phyloP scores from a whole-genome alignment of 2,888 invertebrate genomes.

The Sminthurinus aureus region DNA sequence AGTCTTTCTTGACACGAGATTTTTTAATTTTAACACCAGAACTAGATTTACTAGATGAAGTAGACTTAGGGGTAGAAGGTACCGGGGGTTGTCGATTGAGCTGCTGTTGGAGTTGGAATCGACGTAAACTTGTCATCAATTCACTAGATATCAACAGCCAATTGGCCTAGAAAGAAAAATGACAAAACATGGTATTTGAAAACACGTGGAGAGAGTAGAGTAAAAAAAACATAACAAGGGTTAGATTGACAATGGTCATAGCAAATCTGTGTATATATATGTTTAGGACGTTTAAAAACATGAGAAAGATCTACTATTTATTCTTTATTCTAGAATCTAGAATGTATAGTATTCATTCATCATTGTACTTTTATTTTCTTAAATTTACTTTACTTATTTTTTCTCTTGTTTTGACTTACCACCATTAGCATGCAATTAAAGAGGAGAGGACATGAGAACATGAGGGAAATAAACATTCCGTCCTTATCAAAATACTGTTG shows the following conservation, averaged over 20 bases:
- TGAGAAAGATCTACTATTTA: too few relatives aligned
- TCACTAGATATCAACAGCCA: constrained; percentile 91
- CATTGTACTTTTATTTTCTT: too few relatives aligned
- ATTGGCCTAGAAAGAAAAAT: constrained; percentile 63
- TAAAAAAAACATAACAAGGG: background rate
- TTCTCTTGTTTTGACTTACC: too few relatives aligned
- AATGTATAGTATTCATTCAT: too few relatives aligned
- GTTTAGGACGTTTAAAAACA: too few relatives aligned
- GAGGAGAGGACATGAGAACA: constrained; percentile 91
- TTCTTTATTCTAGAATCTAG: too few relatives aligned
- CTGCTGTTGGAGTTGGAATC: constrained; percentile 71
- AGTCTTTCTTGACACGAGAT: constrained; percentile 23
- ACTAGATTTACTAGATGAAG: background rate
- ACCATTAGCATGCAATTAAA: constrained; percentile 93
- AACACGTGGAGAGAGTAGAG: background rate
- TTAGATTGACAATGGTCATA: too few relatives aligned
- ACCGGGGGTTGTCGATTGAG: background rate
- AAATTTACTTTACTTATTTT: too few relatives aligned
- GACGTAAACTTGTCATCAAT: constrained; percentile 84
- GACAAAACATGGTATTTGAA: background rate
- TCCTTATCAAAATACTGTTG: constrained; percentile 95
- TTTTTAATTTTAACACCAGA: constrained; percentile 17
- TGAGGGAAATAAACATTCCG: constrained; percentile 91
- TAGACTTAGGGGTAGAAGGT: background rate
- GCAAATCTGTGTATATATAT: too few relatives aligned